Conservation (phyloP, 2,113 vertebrate genomes). For the Psammodynastes pulverulentus region DNA sequence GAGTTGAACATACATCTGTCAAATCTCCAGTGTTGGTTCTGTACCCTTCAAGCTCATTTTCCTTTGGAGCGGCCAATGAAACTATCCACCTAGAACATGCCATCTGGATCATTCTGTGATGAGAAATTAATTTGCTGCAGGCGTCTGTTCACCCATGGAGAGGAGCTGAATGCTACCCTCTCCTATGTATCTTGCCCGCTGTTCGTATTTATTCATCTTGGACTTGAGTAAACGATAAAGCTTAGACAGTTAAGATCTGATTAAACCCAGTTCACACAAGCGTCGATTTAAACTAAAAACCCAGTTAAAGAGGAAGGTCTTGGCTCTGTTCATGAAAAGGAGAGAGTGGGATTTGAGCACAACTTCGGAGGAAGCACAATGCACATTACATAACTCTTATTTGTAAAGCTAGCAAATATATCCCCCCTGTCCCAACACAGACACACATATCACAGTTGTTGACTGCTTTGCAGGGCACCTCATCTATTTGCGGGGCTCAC, state of each 20-base stretch:
- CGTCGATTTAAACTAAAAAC: neutral
- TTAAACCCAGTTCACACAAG: neutral
- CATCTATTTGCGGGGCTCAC: neutral
- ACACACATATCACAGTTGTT: neutral
- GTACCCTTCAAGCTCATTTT: neutral
- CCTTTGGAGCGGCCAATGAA: neutral
- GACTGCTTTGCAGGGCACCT: neutral
- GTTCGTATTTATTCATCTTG: neutral
- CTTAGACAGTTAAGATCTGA: neutral
- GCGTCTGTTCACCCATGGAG: neutral
- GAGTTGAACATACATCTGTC: neutral
- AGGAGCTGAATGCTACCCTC: neutral
- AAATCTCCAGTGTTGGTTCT: neutral
- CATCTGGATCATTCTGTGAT: neutral
- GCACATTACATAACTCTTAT: neutral
- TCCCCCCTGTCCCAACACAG: neutral
- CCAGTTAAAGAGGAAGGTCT: neutral
- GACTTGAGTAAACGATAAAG: neutral
- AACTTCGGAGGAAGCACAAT: neutral
- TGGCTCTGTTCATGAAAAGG: neutral
- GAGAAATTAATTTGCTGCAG: accelerated
- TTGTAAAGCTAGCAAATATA: neutral
- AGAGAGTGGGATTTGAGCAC: neutral
- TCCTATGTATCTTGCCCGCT: neutral
- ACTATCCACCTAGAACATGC: neutral